These are phyloP conservation scores for Plestiodon gilberti DNA, from an alignment of 2,113 vertebrate genomes.

Conservation along the genomic window DNA sequence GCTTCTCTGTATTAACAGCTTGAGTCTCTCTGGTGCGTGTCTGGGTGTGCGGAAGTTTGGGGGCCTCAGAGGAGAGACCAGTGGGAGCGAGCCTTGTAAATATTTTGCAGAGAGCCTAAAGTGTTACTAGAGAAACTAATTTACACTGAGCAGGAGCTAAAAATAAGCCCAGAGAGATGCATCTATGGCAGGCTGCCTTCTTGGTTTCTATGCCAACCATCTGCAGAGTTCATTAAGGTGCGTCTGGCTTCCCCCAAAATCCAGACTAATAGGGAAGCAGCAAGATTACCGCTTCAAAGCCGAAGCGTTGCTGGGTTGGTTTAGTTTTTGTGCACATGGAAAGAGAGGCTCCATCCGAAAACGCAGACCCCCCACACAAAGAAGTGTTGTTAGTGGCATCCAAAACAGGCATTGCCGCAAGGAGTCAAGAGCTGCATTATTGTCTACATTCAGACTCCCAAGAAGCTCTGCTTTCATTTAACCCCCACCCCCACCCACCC, in stretches of 20 bases:
- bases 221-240: constrained; percentile 41
- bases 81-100: constrained; percentile 23
- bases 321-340: background rate
- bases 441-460: background rate
- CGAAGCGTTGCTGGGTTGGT: background rate
- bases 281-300: constrained; percentile 27
- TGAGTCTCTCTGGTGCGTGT: fast-evolving
- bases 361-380: background rate
- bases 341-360: background rate
- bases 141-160: constrained; percentile 13
- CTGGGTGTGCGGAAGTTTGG: fast-evolving
- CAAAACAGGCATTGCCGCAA: background rate
- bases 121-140: constrained; percentile 54
- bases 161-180: background rate
- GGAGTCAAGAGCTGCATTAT: background rate
- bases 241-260: constrained; percentile 28
- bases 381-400: background rate
- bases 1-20: background rate
- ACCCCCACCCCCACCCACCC: too few species aligned
- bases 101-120: constrained; percentile 47
- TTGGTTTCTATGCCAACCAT: constrained; percentile 64
- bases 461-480: too few species aligned
- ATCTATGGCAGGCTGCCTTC: constrained; percentile 7
- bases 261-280: background rate
- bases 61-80: background rate